Evolutionary conservation across 2,113 vertebrate genomes (phyloP), one percentile per base, ranked within the genome.

Genomic region (Argyrosomus japonicus): DNA sequence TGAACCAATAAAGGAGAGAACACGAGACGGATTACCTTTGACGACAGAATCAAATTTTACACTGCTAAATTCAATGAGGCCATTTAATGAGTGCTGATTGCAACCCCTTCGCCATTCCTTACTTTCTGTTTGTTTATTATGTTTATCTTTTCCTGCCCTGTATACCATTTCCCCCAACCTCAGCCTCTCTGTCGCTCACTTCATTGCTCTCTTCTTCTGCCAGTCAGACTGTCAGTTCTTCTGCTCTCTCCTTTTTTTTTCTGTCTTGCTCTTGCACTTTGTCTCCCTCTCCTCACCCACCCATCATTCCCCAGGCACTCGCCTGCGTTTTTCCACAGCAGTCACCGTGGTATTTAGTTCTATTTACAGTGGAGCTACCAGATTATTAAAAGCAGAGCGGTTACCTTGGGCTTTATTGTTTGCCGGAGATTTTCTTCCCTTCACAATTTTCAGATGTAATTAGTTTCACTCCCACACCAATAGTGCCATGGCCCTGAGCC

Each of bases 401-500:
- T 86, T 87, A 93, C 84, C 72, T 88, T 81, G 68, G 78, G 61
- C 72, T 86, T 74, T 57, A 56, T 72, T 83, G 65, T 88, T 79
- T 77, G 56, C 63, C 29, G 45, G 45, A 65, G 50, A 56, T 36
- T 68, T 73, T 67, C 75, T 27, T 63, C 45, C 40, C 63, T 21
- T 76, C 36, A 51, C 67, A 62, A n/a, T 56, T 82, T 78, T 27
- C 29, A 54, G 14, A 83, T 64, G 47, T 85, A 87, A 90, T 90
- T 86, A 90, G 75, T 77, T 89, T 82, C 54, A 40, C 79, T 82
- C 81, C 81, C 70, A 84, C 82, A 61, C 75, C 53, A 71, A 69
- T 43, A 58, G 73, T 36, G 25, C 56, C 14, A 36, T 48, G 21
- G 78, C 81, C 67, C 17, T 82, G 65, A 83, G 32, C 79, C 70